These are phyloP conservation scores for Metaphire vulgaris DNA, from an alignment of 1,140 invertebrate genomes.

Conservation along the genomic window DNA sequence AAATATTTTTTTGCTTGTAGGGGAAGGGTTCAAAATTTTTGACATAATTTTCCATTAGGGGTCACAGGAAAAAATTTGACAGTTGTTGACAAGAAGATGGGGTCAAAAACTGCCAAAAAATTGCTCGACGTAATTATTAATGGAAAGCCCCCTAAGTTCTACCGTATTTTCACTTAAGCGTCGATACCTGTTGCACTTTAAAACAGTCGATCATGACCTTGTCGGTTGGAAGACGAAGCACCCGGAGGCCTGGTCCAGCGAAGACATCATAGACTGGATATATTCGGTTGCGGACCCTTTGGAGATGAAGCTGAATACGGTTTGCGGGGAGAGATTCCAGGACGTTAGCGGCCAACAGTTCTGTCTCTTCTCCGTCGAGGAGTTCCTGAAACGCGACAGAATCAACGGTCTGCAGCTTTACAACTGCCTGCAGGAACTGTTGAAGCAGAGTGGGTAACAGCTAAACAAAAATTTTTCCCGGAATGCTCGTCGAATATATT, in stretches of 20 bases:
- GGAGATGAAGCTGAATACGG: not conserved
- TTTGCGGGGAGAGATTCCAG: not conserved
- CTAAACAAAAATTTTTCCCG: not conserved
- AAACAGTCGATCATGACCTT: no score
- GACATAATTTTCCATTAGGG: no score
- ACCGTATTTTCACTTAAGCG: no score
- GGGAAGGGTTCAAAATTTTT: no score
- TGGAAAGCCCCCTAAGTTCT: no score
- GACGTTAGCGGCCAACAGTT: not conserved
- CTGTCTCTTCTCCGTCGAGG: not conserved
- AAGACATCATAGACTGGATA: not conserved
- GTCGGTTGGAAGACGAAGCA: not conserved
- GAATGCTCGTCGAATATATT: no score
- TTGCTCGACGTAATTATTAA: no score
- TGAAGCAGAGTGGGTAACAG: not conserved
- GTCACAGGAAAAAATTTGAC: no score
- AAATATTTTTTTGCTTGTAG: no score
- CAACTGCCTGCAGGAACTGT: not conserved
- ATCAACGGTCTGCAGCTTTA: not conserved
- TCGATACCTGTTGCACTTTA: no score
- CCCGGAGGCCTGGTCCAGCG: not conserved
- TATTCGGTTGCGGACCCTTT: not conserved
- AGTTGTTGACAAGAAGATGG: no score
- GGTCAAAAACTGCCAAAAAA: no score
- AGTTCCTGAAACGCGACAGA: not conserved